phyloP scores from a whole-genome alignment of 1,140 invertebrate genomes.

The Physella acuta region DNA sequence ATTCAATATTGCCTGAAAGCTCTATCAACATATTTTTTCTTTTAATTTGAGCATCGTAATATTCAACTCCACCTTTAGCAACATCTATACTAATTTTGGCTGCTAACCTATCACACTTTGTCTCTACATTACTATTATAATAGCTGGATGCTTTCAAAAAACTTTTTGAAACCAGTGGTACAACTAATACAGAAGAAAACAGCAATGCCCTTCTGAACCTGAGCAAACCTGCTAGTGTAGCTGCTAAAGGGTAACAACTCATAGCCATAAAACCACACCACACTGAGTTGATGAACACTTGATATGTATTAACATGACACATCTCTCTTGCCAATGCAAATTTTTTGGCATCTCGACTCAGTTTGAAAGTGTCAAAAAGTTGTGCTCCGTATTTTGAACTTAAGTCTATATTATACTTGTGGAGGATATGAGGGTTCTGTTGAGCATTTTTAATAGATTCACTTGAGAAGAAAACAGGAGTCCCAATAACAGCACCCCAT shows the following conservation, averaged over 20 bases:
- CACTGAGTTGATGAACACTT: not conserved
- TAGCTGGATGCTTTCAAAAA: not conserved
- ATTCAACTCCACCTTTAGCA: slow-evolving; percentile 1
- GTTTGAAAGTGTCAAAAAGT: not conserved
- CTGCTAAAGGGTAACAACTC: too few species aligned
- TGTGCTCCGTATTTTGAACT: not conserved
- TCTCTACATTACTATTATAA: not conserved
- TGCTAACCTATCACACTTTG: not conserved
- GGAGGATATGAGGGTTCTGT: not conserved
- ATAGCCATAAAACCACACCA: too few species aligned
- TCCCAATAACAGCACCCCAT: slow-evolving; percentile 11
- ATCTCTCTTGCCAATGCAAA: slow-evolving; percentile 16
- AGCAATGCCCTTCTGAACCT: not conserved
- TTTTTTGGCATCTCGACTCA: slow-evolving; percentile 8
- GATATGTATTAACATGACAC: not conserved
- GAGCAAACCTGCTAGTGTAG: not conserved
- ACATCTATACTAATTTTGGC: not conserved
- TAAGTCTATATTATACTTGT: not conserved
- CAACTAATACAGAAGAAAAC: not conserved
- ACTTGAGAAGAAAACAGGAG: not conserved
- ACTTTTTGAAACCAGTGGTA: not conserved
- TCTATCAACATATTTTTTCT: too few species aligned
- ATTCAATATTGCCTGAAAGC: not conserved
- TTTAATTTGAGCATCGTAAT: not conserved
- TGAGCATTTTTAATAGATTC: not conserved